Base-by-base conservation (phyloP, 2,113 vertebrate genomes). In the Sceloporus undulatus region DNA sequence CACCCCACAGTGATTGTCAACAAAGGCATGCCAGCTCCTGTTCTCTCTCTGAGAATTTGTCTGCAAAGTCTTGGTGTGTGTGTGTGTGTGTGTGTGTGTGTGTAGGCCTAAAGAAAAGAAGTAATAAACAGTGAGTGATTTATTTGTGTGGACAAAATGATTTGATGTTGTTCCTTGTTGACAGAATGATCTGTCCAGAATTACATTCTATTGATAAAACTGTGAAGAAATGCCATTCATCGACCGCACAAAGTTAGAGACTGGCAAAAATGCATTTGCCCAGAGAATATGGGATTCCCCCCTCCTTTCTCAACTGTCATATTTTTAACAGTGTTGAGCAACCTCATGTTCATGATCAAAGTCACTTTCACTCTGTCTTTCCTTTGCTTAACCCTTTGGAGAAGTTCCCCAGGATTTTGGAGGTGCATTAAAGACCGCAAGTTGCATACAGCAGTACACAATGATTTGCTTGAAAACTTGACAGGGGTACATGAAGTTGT, bases 161-260 rank as follows among this genome's bases (percentile, higher is more conserved):
- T 95, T 95, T 95, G 92, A 92, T 93, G 92, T 75, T 93, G 18
- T 91, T 95, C 86, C 88, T 91, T 93, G 90, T 82, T 95, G 96
- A 95, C 94, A 96, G 94, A 94, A 91, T 95, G 95, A 93, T 95
- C 92, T 93, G 88, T 77, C 88, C 89, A 90, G 90, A 95, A 96
- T 92, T 94, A 91, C 92, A 91, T 94, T 94, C 89, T 94, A 94
- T 95, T 95, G 96, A 95, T 96, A 96, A 97, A 97, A 96, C 90
- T 89, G 76, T 94, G 93, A 95, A 94, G 95, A 93, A 97, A 95
- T 94, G 94, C 74, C 95, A 91, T 94, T 95, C 83, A 68, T 94
- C 34, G 81, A 94, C 88, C 91, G 88, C 86, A 94, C 85, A 85
- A 96, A 95, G 92, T 94, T 94, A 96, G 90, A 90, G 87, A 90